A percentile compares a stretch with the other conserved stretches of the same genome.
Evolutionary conservation across 2,113 vertebrate species (phyloP).

Genomic region (Bombycilla garrulus): DNA sequence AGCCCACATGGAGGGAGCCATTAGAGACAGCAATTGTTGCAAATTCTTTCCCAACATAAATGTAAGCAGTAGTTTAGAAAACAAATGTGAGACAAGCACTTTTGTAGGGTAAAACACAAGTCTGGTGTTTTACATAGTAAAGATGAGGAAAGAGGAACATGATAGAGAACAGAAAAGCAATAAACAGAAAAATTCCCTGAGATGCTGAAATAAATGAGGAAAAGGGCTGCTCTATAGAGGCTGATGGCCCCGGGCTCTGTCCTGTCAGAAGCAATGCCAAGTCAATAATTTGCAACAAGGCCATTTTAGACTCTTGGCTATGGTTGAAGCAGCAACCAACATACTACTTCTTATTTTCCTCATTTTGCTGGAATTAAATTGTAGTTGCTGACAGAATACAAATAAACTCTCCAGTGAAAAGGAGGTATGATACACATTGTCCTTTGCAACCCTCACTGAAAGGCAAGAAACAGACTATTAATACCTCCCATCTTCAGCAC

Average conservation of each 20-base stretch:
- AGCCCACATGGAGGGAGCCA: neutral
- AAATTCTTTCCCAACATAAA: neutral
- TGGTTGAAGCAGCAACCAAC: neutral
- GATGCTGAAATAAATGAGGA: neutral
- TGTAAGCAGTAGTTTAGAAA: neutral
- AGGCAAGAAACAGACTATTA: neutral
- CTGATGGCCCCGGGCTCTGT: neutral
- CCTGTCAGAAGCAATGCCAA: neutral
- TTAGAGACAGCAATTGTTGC: neutral
- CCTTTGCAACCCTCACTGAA: neutral
- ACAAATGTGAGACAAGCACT: neutral
- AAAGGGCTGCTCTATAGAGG: neutral
- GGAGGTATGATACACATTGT: neutral
- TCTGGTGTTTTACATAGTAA: neutral
- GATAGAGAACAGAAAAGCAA: neutral
- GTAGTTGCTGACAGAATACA: neutral
- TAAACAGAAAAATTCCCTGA: neutral
- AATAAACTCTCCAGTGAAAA: neutral
- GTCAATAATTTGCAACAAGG: fast-evolving
- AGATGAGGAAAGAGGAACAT: neutral
- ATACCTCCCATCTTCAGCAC: neutral
- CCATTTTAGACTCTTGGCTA: neutral
- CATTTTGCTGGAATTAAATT: constrained; percentile 1
- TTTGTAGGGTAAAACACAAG: neutral
- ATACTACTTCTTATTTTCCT: neutral